Evolutionary conservation across 2,888 invertebrate genomes (phyloP).

Genomic region (Drosophila vallismaia): DNA sequence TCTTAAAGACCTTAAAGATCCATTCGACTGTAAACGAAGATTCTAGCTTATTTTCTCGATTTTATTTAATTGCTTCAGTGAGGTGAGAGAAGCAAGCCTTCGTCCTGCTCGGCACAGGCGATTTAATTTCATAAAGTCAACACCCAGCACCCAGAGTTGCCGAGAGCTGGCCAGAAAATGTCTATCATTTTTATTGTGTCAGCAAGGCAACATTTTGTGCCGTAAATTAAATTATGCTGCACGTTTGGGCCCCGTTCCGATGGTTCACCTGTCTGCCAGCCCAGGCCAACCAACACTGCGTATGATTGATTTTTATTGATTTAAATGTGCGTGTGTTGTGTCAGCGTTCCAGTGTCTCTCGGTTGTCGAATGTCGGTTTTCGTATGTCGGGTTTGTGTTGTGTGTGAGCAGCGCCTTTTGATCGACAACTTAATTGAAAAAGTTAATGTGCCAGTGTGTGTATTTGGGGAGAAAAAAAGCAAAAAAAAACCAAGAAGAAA

Average conservation of each 20-base stretch:
- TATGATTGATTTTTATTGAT: conserved; percentile 76
- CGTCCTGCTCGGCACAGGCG: not conserved
- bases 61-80: conserved; percentile 14
- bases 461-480: conserved; percentile 24
- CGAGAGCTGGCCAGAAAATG: conserved; percentile 23
- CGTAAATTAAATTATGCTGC: conserved; percentile 60
- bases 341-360: conserved; percentile 8
- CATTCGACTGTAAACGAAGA: conserved; percentile 14
- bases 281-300: conserved; percentile 27
- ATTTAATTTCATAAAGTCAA: conserved; percentile 34
- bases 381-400: conserved; percentile 11
- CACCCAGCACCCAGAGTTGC: conserved; percentile 2
- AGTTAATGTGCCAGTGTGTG: conserved; percentile 65
- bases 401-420: conserved; percentile 41
- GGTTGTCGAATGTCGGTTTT: conserved; percentile 11
- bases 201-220: conserved; percentile 40
- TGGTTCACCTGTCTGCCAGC: conserved; percentile 29
- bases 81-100: conserved; percentile 2
- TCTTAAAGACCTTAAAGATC: conserved; percentile 19
- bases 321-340: conserved; percentile 52
- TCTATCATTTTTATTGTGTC: conserved; percentile 51
- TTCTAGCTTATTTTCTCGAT: conserved; percentile 3
- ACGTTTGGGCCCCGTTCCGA: conserved; percentile 33
- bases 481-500: conserved; percentile 40
- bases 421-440: conserved; percentile 75